Evolutionary conservation across 2,888 invertebrate genomes (phyloP).

Genomic region (Drosophila parthenogenetica): DNA sequence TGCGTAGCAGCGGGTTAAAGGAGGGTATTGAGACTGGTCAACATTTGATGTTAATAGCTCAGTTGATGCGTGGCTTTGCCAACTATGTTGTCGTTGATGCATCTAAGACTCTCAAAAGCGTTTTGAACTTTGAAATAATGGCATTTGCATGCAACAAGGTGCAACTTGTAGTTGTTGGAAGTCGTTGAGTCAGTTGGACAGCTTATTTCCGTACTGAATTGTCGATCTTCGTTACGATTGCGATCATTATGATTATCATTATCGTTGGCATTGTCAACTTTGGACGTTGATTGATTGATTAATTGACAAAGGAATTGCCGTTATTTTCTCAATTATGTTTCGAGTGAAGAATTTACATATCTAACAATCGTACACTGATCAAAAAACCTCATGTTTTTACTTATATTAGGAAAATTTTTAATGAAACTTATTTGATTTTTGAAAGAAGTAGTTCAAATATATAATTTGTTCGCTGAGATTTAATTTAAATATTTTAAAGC

Average conservation of each 20-base stretch:
- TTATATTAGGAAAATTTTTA: too few species aligned
- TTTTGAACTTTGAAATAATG: slow-evolving; percentile 67
- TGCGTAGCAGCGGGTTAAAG: not conserved
- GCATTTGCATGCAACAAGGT: slow-evolving; percentile 70
- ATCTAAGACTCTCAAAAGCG: slow-evolving; percentile 26
- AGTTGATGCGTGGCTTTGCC: slow-evolving; percentile 43
- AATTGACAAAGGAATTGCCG: slow-evolving; percentile 82
- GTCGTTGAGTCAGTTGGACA: slow-evolving; percentile 57
- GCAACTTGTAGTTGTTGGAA: slow-evolving; percentile 3
- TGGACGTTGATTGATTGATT: slow-evolving; percentile 81
- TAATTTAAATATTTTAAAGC: too few species aligned
- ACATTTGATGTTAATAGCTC: slow-evolving; percentile 59
- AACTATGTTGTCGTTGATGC: slow-evolving; percentile 22
- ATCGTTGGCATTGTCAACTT: slow-evolving; percentile 43
- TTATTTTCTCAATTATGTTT: slow-evolving; percentile 58
- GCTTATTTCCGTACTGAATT: slow-evolving; percentile 73
- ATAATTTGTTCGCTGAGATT: too few species aligned
- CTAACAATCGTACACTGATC: slow-evolving; percentile 15
- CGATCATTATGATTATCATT: slow-evolving; percentile 31
- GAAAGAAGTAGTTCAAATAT: too few species aligned
- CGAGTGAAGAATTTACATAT: slow-evolving; percentile 60
- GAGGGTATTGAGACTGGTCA: slow-evolving; percentile 26
- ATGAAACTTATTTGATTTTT: too few species aligned
- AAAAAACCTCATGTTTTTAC: too few species aligned
- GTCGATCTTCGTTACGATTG: slow-evolving; percentile 54